Evolutionary conservation across 2,888 invertebrate genomes (phyloP).

Genomic region (Ptychoptera contaminata): DNA sequence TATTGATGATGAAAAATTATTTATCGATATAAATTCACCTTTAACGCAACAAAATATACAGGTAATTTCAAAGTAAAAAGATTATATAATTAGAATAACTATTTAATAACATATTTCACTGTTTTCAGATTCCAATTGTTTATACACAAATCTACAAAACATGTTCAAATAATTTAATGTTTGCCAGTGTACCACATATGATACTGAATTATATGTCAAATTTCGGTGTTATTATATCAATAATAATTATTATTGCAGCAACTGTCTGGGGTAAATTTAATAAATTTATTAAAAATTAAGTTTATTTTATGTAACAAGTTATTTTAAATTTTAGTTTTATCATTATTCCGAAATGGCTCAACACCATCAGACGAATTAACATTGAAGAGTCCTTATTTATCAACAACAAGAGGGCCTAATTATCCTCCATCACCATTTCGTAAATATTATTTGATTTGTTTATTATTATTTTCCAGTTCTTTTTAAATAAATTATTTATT

Average conservation of each 20-base stretch:
- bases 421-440: no score
- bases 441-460: no score
- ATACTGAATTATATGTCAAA: slow-evolving; percentile 20
- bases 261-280: slow-evolving; percentile 25
- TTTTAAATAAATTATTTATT: no score
- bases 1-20: slow-evolving; percentile 20
- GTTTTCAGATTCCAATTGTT: slow-evolving; percentile 18
- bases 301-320: not conserved
- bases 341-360: slow-evolving; percentile 6
- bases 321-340: not conserved
- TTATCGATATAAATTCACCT: slow-evolving; percentile 24
- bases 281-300: not conserved
- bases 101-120: no score
- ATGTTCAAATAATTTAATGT: no score
- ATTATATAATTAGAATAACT: not conserved
- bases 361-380: slow-evolving; percentile 1
- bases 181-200: no score
- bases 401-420: no score
- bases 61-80: slow-evolving; percentile 14
- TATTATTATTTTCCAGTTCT: no score
- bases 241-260: slow-evolving; percentile 18
- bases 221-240: slow-evolving; percentile 22
- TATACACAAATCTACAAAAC: no score
- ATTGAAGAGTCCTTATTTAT: no score
- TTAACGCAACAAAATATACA: slow-evolving; percentile 26